Evolutionary conservation across 2,888 invertebrate genomes (phyloP).

Genomic region (Dynastes tityus): DNA sequence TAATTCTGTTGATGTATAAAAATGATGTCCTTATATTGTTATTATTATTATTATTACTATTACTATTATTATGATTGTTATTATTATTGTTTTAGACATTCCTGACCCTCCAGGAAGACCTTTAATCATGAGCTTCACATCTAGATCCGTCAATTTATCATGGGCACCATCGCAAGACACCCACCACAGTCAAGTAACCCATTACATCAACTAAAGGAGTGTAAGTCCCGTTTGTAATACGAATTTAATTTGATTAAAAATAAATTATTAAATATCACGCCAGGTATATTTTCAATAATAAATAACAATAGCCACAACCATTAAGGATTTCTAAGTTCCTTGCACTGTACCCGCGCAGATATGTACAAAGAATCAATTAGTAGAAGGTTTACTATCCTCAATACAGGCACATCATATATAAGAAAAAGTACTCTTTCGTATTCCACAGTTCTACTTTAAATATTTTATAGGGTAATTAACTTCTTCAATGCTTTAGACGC

Average conservation of each 20-base stretch:
- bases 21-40: neutral
- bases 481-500: slow-evolving; percentile 1
- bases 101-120: slow-evolving; percentile 82
- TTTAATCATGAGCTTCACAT: slow-evolving; percentile 81
- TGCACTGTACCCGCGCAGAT: neutral
- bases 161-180: slow-evolving; percentile 82
- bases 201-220: no score
- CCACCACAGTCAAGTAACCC: slow-evolving; percentile 79
- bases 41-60: neutral
- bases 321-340: neutral
- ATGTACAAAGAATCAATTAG: slow-evolving; percentile 38
- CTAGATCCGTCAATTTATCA: slow-evolving; percentile 81
- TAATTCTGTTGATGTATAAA: neutral
- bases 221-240: slow-evolving; percentile 73
- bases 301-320: neutral
- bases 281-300: neutral
- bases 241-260: no score
- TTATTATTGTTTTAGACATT: slow-evolving; percentile 73
- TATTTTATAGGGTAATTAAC: slow-evolving; percentile 36
- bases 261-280: no score
- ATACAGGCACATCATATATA: neutral
- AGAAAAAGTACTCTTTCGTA: slow-evolving; percentile 2
- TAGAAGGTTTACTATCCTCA: neutral
- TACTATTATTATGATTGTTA: no score
- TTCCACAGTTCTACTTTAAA: slow-evolving; percentile 5